Base-by-base conservation (phyloP, 2,888 invertebrate genomes). In the Lasius fuliginosus region DNA sequence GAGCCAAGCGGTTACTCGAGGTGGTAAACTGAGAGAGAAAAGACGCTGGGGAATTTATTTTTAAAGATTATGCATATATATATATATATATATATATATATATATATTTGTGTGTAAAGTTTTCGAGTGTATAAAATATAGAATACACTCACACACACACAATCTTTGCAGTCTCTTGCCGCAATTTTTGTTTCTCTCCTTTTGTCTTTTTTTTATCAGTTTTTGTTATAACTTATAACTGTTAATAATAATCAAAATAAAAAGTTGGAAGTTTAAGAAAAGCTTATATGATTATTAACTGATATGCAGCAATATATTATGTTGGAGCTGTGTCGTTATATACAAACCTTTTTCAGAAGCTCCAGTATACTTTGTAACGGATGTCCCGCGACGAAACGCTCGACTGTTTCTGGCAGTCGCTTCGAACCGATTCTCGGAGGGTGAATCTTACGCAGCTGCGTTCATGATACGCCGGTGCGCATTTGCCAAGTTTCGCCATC, bases 401-500 rank as follows among this genome's bases (percentile, higher is more conserved):
- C 42, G 60, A 60, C 56, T 46, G 79, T 69, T 79, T 60, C 79
- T 79, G 58, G 23, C 58, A 46, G 60, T 23, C 33, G 27, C 33
- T 46, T 33, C 33, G 27, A 33, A 40, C 68, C n/a, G 27, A 79
- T 79, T 79, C 42, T 71, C 60, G 23, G 27, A 79, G 73, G 58
- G 79, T 60, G n/a, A 79, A 73, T 46, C 58, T 79, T 71, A 58
- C 56, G 56, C 73, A 79, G 79, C 79, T 71, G 79, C 73, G 73
- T 73, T 42, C 42, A 33, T 18, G 62, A 71, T 79, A 79, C 8
- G 71, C 11, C 60, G 30, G 33, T 46, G 73, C 42, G 18, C 12
- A 73, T 71, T 71, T 46, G 79, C 60, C 33, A 60, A 79, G 71
- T 79, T 71, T 69, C 56, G n/a, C 30, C 42, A 58, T 42, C 42